Base-by-base conservation (phyloP, 1,140 invertebrate genomes). In the Trachymyrmex cornetzi region DNA sequence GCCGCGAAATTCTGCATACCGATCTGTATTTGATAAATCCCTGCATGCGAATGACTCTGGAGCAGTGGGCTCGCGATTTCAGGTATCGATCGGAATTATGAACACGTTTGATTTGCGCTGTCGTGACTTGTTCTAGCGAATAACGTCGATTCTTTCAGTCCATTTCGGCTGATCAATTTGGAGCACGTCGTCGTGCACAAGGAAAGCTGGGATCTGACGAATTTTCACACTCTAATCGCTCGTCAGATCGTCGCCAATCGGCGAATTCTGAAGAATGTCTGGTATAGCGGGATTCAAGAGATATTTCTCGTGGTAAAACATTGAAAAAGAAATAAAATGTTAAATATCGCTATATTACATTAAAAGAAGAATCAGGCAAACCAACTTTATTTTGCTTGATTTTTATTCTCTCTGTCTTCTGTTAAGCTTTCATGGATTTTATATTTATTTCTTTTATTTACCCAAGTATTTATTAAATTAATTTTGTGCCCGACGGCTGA, bases 211-310 rank as follows among this genome's bases (percentile, higher is more conserved):
- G 96, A 97, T 81, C 92, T 97, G 27, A 95, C 95, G 82, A 95
- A 96, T 86, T 97, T 97, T 92, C 34, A 92, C 48, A 93, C 94
- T 77, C 92, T 95, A 9, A 94, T 96, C 27, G 1, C n/a, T 24
- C 87, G 55, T 30, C 82, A 97, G 72, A 97, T 97, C 19, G 95
- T 96, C 12, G 94, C 91, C 0, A 95, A 95, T 0, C 96, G 96
- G 79, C 93, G 91, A 19, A 95, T 96, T 67, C 94, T 98, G 55
- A 96, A 95, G 71, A 94, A 96, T 7, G 93, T 95, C 59, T 97
- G 97, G 96, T 96, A 97, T 87, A 95, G 95, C 1, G 96, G 95
- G 55, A 96, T 97, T 66, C 96, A 97, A 86, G 95, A 96, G 19
- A 96, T 97, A n/a, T 96, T 96, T 90, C 89, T 94, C 4, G 71